phyloP scores from a whole-genome alignment of 2,888 invertebrate species.

The Cheiracanthium punctorium region DNA sequence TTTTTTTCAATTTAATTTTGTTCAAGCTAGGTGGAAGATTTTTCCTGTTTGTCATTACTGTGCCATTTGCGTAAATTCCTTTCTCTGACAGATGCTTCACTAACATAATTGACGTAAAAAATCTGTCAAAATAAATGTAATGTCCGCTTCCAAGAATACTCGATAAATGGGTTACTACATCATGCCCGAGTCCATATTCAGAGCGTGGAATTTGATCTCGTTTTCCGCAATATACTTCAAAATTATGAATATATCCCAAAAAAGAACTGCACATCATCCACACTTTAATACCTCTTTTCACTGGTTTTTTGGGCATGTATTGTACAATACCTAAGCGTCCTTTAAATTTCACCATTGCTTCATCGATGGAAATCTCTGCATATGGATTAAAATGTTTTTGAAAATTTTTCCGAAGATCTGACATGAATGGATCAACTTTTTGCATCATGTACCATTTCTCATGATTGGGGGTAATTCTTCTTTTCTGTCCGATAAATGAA shows the following conservation, averaged over 20 bases:
- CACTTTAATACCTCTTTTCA: background rate
- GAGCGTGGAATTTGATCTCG: background rate
- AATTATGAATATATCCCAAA: background rate
- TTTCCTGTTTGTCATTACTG: background rate
- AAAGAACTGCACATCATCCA: slow-evolving; percentile 12
- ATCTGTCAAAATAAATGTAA: too few species aligned
- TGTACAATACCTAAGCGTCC: slow-evolving; percentile 18
- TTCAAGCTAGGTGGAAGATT: background rate
- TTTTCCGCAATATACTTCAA: background rate
- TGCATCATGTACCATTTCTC: slow-evolving; percentile 8
- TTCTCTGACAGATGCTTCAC: too few species aligned
- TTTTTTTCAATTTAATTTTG: background rate
- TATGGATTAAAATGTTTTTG: background rate
- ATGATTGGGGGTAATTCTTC: background rate
- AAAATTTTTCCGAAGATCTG: background rate
- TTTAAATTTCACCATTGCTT: slow-evolving; percentile 17
- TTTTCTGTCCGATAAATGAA: slow-evolving; percentile 6
- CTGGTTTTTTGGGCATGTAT: slow-evolving; percentile 5
- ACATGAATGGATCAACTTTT: slow-evolving; percentile 18
- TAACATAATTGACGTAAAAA: too few species aligned
- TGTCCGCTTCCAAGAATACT: too few species aligned
- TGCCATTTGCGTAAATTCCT: background rate
- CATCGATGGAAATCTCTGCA: background rate
- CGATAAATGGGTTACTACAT: background rate
- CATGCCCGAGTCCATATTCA: background rate